Conservation (phyloP, 2,113 vertebrate species). For the Phocoena phocoena region DNA sequence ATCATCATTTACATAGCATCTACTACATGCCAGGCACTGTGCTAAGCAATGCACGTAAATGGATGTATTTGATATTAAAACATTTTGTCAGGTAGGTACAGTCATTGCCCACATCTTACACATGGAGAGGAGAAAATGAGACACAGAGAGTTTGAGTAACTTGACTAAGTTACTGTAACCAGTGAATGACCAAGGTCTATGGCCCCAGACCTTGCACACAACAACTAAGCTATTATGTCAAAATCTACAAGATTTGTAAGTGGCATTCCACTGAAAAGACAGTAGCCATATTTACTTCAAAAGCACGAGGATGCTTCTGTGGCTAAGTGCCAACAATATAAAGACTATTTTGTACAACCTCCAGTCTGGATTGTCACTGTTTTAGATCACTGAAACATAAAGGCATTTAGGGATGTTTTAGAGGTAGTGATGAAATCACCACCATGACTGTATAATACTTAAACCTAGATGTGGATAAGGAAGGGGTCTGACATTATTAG, state of each 20-base stretch:
- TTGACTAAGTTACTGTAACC: background rate
- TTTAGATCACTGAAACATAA: background rate
- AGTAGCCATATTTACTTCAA: background rate
- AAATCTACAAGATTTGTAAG: background rate
- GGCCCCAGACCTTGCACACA: background rate
- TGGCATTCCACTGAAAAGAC: background rate
- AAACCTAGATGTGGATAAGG: background rate
- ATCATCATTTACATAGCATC: background rate
- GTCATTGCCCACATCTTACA: background rate
- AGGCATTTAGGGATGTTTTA: background rate
- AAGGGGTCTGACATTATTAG: background rate
- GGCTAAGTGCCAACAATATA: background rate
- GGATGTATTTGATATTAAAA: background rate
- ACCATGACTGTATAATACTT: background rate
- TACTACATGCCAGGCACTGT: background rate
- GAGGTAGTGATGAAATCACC: background rate
- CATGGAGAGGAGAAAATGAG: background rate
- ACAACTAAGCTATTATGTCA: background rate
- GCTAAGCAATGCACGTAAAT: background rate
- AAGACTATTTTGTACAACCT: background rate
- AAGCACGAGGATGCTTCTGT: background rate
- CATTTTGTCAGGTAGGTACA: background rate
- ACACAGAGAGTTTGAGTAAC: background rate
- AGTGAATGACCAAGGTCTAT: background rate
- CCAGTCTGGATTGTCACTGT: background rate